Conservation (phyloP, 1,140 invertebrate species). For the Eubasilissa regina region DNA sequence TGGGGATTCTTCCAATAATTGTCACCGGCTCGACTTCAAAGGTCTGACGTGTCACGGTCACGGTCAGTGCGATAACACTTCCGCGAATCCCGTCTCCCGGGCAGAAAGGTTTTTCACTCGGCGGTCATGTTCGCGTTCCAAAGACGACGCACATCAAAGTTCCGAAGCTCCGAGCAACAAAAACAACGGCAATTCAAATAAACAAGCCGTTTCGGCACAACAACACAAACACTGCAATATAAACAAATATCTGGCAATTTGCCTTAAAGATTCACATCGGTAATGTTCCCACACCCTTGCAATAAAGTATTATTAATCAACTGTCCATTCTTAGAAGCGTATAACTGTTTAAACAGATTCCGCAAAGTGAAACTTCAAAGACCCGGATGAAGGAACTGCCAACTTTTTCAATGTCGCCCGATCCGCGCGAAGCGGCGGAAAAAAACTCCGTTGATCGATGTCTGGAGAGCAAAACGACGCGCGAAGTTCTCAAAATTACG, state of each 20-base stretch:
- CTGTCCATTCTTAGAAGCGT: not conserved
- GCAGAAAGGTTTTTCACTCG: too few relatives aligned
- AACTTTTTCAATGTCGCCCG: conserved; percentile 31
- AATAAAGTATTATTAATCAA: conserved; percentile 21
- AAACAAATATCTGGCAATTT: conserved; percentile 10
- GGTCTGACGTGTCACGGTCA: not conserved
- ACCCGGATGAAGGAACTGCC: conserved; percentile 17
- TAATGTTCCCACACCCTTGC: conserved; percentile 11
- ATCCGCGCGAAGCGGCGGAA: conserved; percentile 9
- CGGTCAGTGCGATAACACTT: too few relatives aligned
- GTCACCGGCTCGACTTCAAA: not conserved
- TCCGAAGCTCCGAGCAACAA: conserved; percentile 10
- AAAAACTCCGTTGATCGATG: conserved; percentile 6
- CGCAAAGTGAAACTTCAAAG: conserved; percentile 7
- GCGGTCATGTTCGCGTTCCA: too few relatives aligned
- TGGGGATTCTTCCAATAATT: not conserved
- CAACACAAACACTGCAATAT: conserved; percentile 24
- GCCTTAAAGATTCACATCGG: conserved; percentile 1
- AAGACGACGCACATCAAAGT: not conserved
- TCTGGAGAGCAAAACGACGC: not conserved
- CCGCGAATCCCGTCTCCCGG: too few relatives aligned
- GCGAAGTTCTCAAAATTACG: conserved; percentile 3
- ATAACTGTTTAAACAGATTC: conserved; percentile 1
- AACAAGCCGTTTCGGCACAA: conserved; percentile 8
- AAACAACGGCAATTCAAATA: conserved; percentile 12